These are phyloP conservation scores for Drosophila virilis DNA, from an alignment of 1,140 invertebrate species.

Conservation along the genomic window DNA sequence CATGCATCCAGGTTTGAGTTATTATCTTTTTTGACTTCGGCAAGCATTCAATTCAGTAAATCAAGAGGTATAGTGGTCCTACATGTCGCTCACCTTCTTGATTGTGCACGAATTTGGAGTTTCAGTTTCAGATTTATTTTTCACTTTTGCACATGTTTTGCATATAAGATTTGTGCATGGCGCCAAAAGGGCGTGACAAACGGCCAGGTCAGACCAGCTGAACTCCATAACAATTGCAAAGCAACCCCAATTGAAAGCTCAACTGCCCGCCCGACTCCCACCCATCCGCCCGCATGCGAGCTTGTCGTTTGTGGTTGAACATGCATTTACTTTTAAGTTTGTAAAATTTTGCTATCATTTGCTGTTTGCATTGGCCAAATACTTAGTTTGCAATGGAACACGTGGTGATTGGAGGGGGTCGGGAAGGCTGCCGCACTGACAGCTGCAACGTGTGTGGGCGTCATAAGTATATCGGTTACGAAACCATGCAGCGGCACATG, in stretches of 20 bases:
- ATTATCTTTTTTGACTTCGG: too few relatives aligned
- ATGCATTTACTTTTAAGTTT: constrained; percentile 38
- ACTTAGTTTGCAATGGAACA: neutral
- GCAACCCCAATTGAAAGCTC: constrained; percentile 27
- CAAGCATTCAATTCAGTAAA: too few relatives aligned
- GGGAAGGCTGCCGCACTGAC: neutral
- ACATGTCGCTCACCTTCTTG: too few relatives aligned
- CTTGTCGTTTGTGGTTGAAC: constrained; percentile 15
- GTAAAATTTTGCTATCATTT: constrained; percentile 48
- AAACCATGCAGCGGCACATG: constrained; percentile 66
- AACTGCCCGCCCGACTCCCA: constrained; percentile 23
- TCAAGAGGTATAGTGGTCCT: too few relatives aligned
- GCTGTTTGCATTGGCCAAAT: constrained; percentile 44
- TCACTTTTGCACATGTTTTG: constrained; percentile 11
- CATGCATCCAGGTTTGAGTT: too few relatives aligned
- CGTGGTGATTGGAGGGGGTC: neutral
- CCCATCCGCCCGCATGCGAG: constrained; percentile 1
- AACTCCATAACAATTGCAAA: constrained; percentile 56
- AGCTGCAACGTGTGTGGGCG: constrained; percentile 75
- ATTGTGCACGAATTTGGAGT: too few relatives aligned
- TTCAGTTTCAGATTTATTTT: constrained; percentile 6
- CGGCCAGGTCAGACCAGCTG: constrained; percentile 1
- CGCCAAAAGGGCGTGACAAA: constrained; percentile 63
- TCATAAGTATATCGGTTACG: constrained; percentile 73
- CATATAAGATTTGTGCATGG: constrained; percentile 32